phyloP scores from a whole-genome alignment of 2,113 vertebrate genomes.

The Hemiprocne comata region DNA sequence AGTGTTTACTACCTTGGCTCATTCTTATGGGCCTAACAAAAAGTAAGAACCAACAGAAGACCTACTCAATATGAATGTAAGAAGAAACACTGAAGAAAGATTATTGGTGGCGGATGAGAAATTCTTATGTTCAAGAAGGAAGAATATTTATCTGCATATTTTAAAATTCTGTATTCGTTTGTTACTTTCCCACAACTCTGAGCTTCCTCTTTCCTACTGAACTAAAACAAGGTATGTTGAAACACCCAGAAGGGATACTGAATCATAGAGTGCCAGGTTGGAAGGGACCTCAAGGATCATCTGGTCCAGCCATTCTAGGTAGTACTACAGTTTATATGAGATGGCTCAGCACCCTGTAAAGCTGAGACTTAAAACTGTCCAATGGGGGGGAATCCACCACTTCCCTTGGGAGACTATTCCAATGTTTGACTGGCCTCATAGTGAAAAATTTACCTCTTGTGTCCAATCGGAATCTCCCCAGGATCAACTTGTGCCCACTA shows the following conservation, averaged over 20 bases:
- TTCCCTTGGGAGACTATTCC: too few species aligned
- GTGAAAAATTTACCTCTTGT: too few species aligned
- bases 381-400: too few species aligned
- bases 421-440: too few species aligned
- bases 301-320: too few species aligned
- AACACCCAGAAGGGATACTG: not conserved
- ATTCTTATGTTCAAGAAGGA: not conserved
- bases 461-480: too few species aligned
- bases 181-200: not conserved
- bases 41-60: not conserved
- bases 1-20: not conserved
- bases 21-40: not conserved
- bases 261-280: too few species aligned
- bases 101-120: not conserved
- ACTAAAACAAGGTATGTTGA: not conserved
- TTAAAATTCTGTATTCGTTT: not conserved
- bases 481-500: too few species aligned
- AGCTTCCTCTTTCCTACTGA: not conserved
- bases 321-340: too few species aligned
- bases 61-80: not conserved
- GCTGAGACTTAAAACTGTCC: too few species aligned
- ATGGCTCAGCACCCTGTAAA: too few species aligned
- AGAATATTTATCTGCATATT: rapidly evolving
- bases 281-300: too few species aligned
- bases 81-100: not conserved